phyloP scores from a whole-genome alignment of 2,797 vertebrate genomes.

The Avahi laniger region DNA sequence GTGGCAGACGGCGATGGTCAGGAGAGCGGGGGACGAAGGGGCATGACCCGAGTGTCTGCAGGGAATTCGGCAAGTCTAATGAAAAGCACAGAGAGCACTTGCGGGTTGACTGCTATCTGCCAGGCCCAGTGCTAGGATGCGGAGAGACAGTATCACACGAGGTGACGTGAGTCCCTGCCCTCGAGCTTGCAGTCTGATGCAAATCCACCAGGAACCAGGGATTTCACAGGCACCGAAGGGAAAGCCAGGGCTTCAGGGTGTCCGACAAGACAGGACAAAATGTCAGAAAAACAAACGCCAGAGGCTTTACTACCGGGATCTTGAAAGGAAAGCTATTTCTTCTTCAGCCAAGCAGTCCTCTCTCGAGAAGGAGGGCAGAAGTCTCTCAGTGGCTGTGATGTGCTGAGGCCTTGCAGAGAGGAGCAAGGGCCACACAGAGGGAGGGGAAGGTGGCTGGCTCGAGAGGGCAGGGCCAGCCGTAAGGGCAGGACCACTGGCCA shows the following conservation, averaged over 20 bases:
- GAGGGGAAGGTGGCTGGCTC: accelerated
- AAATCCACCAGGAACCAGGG: not conserved
- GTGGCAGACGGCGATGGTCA: not conserved
- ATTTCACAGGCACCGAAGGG: not conserved
- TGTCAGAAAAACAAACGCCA: not conserved
- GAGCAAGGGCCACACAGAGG: not conserved
- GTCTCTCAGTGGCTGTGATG: not conserved
- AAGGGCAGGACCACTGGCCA: not conserved
- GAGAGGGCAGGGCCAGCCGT: too few relatives aligned
- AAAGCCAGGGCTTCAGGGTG: not conserved
- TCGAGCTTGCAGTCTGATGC: not conserved
- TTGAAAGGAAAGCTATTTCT: not conserved
- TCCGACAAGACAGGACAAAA: not conserved
- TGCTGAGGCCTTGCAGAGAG: not conserved
- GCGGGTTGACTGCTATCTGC: not conserved
- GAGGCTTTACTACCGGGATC: not conserved
- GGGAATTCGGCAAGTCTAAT: not conserved
- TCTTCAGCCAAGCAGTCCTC: not conserved
- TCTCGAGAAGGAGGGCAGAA: not conserved
- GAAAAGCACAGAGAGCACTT: not conserved
- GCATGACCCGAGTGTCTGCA: not conserved
- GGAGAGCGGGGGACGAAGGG: not conserved
- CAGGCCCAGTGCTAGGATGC: not conserved
- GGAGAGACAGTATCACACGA: not conserved
- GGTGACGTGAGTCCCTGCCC: not conserved